Evolutionary conservation across 2,888 invertebrate genomes (phyloP), one percentile per base, ranked within the genome.

Genomic region (Gortyna flavago): DNA sequence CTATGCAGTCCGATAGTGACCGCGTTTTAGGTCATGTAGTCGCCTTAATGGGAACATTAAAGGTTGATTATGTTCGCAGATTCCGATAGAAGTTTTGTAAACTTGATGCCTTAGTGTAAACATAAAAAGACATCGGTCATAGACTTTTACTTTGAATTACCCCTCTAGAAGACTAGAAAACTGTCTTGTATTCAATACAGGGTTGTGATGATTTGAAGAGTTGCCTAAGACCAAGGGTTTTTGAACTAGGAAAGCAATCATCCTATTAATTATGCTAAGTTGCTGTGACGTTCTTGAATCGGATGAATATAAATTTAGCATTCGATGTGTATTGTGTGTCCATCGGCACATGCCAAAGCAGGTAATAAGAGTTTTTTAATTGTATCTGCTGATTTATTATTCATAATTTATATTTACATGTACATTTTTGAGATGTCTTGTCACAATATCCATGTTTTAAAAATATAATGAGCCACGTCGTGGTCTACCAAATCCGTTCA

Each of bases 221-320:
- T 59, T 68, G 9, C 7, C 18, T 29, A 16, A 48, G 4, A 29
- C 35, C 11, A 29, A 35, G 6, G 11, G 5, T 38, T 64, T 57
- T 48, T 64, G 25, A 62, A 54, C 13, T 29, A 32, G 16, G 51
- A 69, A 62, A 38, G 29, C 35, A 62, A 57, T 29, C 25, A 81
- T 38, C 35, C 44, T 72, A 64, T 57, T 70, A 54, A 80, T 79
- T 80, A 64, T 57, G n/a, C 54, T 48, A 78, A 64, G 72, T 48
- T 64, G 5, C 38, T 65, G 64, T 65, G 57, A 65, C 35, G n/a
- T 57, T 65, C n/a, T 79, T 59, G 64, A 57, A 65, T 73, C 38
- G 32, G 16, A 48, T 81, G 80, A 77, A 78, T 64, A 65, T n/a
- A 21, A 65, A 81, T 57, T 72, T 57, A 81, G 21, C 16, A 35